Conservation (phyloP, 2,797 vertebrate genomes). For the Hypotaenidia okinawae region DNA sequence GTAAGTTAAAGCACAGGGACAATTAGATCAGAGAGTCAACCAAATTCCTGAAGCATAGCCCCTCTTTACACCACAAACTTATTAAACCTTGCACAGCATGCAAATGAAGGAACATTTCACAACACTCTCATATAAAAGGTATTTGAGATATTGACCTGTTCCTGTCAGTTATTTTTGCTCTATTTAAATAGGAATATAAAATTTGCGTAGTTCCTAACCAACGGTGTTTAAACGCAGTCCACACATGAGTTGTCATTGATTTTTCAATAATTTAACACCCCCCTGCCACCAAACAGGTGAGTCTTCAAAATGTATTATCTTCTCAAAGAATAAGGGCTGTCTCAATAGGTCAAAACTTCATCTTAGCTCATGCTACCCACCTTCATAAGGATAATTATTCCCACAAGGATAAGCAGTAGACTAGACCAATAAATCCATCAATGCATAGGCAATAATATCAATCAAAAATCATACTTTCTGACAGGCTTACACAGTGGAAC, state of each 20-base stretch:
- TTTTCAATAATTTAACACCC: background rate
- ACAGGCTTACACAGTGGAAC: background rate
- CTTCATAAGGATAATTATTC: background rate
- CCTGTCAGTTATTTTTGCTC: background rate
- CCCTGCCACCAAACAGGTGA: accelerated
- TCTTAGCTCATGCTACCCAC: background rate
- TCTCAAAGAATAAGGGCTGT: background rate
- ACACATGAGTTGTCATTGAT: background rate
- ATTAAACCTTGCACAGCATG: background rate
- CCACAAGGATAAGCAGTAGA: background rate
- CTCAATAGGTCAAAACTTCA: background rate
- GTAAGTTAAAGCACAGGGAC: accelerated
- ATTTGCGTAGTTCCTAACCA: background rate
- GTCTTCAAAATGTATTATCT: background rate
- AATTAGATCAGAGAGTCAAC: accelerated
- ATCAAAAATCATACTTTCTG: background rate
- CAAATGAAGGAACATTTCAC: background rate
- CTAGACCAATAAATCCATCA: background rate
- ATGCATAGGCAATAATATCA: background rate
- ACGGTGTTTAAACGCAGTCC: background rate
- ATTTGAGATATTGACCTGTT: background rate
- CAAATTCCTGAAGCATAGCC: background rate
- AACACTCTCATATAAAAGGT: background rate
- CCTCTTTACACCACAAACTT: background rate
- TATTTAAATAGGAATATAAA: background rate